Base-by-base conservation (phyloP, 2,113 vertebrate species). In the Fukomys damarensis region DNA sequence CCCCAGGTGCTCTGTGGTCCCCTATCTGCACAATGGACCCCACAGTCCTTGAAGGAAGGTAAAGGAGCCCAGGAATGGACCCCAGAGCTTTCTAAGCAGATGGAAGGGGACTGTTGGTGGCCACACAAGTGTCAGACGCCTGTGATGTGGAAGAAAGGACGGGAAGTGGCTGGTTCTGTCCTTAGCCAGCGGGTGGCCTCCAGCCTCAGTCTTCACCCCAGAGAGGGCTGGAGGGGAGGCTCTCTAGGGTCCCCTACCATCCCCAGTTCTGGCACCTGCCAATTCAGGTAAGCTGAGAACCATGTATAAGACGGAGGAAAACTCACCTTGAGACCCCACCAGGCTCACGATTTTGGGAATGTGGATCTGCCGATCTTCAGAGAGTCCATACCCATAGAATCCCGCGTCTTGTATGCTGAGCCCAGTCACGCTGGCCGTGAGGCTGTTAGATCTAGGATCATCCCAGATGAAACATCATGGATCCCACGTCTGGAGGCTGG, bases 321-420 rank as follows among this genome's bases (percentile, higher is more conserved):
- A n/a, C 95, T 93, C 26, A 77, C 97, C 94, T 77, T 10, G 59
- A 19, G 63, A 68, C 3, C 92, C 83, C 19, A 52, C 16, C 49
- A 96, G 94, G 4, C 0, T 2, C 74, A 96, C 2, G 5, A 0
- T 20, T 66, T 2, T 79, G 24, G 28, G 0, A 49, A 11, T 0
- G 12, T 0, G 0, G 24, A 46, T 0, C 5, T 0, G 1, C 11
- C 0, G 0, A 41, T 0, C 12, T 0, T 32, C 2, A 0, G 0
- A 1, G n/a, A 17, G 3, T 13, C 30, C 72, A 32, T 89, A 96
- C 2, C 0, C 26, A 7, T 72, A 93, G 26, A 9, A 0, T 22
- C 96, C 95, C 0, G 66, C 76, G 93, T 96, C 91, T 1, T 16
- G 2, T 19, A 5, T 19, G 2, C 11, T 59, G 30, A 98, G 93